Evolutionary conservation across 2,797 vertebrate species (phyloP).

Genomic region (Cichlasoma orientale): DNA sequence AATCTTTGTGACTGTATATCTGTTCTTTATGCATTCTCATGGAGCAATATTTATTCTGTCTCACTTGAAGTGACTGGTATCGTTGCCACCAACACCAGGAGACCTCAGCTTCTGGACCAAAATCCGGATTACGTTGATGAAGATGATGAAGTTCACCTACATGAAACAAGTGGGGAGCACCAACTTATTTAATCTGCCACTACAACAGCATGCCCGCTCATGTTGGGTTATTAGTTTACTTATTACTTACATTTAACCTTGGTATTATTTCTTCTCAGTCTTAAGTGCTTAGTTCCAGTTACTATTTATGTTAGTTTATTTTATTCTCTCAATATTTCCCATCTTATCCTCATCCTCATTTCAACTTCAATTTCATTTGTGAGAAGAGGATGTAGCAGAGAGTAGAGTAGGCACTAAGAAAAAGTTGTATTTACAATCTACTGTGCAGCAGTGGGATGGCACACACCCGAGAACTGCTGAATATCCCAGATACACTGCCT

Average conservation of each 20-base stretch:
- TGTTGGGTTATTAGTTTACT: too few species aligned
- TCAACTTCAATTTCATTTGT: too few species aligned
- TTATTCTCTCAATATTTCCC: too few species aligned
- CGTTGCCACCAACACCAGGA: conserved; percentile 80
- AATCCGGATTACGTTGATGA: conserved; percentile 88
- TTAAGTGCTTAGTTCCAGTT: neutral
- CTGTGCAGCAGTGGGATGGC: too few species aligned
- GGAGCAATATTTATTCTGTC: conserved; percentile 17
- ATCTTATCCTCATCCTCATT: too few species aligned
- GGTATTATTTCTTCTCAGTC: neutral
- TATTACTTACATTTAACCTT: too few species aligned
- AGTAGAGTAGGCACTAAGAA: too few species aligned
- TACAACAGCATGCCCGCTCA: neutral
- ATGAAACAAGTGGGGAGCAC: neutral
- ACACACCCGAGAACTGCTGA: neutral
- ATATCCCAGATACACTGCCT: neutral
- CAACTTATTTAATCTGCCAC: neutral
- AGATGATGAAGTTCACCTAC: conserved; percentile 89
- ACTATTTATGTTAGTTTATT: too few species aligned
- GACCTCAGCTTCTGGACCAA: conserved; percentile 87
- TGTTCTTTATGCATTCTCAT: neutral
- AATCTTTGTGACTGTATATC: neutral
- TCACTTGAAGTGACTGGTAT: conserved; percentile 88
- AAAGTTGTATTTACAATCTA: too few species aligned
- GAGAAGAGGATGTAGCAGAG: too few species aligned